Evolutionary conservation across 2,797 vertebrate genomes (phyloP).

Genomic region (Cynodonichthys magdalenae): DNA sequence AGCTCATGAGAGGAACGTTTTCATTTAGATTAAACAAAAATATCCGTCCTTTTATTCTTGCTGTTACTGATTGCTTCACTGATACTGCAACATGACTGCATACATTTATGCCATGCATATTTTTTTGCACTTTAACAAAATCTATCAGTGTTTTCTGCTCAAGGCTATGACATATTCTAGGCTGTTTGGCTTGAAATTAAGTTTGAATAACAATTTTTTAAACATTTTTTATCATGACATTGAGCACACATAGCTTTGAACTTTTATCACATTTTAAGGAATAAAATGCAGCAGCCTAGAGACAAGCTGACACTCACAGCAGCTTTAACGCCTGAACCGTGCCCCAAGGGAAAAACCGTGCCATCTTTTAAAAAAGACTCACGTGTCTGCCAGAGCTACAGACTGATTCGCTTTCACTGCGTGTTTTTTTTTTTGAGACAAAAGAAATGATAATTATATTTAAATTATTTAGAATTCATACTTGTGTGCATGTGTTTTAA

Average conservation of each 20-base stretch:
- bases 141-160: neutral
- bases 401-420: constrained; percentile 14
- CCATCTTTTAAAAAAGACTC: constrained; percentile 31
- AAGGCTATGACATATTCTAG: constrained; percentile 6
- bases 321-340: constrained; percentile 20
- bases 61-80: no score
- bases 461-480: neutral
- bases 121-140: neutral
- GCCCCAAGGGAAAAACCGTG: constrained; percentile 39
- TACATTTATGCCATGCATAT: no score
- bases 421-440: constrained; percentile 11
- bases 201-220: constrained; percentile 38
- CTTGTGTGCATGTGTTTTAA: neutral
- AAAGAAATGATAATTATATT: constrained; percentile 7
- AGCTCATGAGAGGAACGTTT: no score
- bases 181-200: constrained; percentile 64
- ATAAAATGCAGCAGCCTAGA: constrained; percentile 49
- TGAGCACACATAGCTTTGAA: constrained; percentile 35
- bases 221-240: constrained; percentile 62
- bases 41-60: no score
- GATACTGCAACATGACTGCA: no score
- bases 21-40: no score
- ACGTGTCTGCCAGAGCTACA: constrained; percentile 25
- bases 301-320: constrained; percentile 51
- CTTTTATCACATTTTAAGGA: constrained; percentile 55